Percentiles rank a stretch among this genome's conserved stretches.
These are phyloP conservation scores for Protomyctophum bolini DNA, from an alignment of 2,113 vertebrate genomes.

Conservation along the genomic window DNA sequence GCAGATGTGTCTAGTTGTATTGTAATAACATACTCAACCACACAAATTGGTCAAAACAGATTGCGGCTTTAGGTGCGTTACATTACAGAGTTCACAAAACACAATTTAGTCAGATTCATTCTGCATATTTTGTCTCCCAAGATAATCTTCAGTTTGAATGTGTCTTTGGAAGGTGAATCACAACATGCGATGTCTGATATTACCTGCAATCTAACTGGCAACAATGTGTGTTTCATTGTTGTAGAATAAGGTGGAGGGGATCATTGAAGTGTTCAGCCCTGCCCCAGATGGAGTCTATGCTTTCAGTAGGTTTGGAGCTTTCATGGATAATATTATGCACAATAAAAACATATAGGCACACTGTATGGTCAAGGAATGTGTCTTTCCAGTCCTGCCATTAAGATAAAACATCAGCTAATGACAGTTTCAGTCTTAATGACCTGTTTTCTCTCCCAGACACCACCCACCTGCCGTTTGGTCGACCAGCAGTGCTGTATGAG, in stretches of 20 bases:
- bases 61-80: too few relatives aligned
- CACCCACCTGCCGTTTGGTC: slow-evolving; percentile 88
- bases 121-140: too few relatives aligned
- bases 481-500: slow-evolving; percentile 89
- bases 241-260: slow-evolving; percentile 92
- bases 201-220: too few relatives aligned
- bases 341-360: too few relatives aligned
- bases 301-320: slow-evolving; percentile 49
- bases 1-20: too few relatives aligned
- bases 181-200: too few relatives aligned
- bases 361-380: neutral
- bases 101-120: too few relatives aligned
- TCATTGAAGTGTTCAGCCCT: slow-evolving; percentile 79
- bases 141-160: too few relatives aligned
- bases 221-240: slow-evolving; percentile 31
- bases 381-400: neutral
- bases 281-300: slow-evolving; percentile 69
- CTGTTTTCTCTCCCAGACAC: slow-evolving; percentile 71
- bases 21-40: too few relatives aligned
- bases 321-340: neutral
- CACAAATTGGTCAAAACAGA: too few relatives aligned
- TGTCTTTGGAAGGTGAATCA: too few relatives aligned
- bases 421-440: neutral
- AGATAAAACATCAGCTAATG: neutral
- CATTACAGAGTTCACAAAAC: too few relatives aligned